Evolutionary conservation across 2,888 invertebrate species (phyloP).

Genomic region (Plagiodera versicolora): DNA sequence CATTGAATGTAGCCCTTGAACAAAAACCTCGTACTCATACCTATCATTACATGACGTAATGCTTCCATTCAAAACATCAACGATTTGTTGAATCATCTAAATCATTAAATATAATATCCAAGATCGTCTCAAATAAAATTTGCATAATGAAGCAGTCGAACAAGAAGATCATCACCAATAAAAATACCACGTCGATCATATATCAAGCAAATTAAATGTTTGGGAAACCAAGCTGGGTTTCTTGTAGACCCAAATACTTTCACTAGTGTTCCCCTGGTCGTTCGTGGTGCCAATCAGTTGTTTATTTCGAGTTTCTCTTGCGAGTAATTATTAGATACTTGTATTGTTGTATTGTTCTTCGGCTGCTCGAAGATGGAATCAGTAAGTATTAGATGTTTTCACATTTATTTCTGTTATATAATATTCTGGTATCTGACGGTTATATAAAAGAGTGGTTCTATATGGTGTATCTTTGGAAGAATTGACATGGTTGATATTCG

Average conservation of each 20-base stretch:
- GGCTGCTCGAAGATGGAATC: conserved; percentile 26
- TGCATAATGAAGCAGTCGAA: conserved; percentile 12
- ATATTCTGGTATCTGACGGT: conserved; percentile 6
- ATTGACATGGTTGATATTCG: background rate
- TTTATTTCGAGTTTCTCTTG: conserved; percentile 20
- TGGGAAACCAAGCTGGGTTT: conserved; percentile 16
- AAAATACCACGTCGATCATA: background rate
- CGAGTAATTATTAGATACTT: conserved; percentile 17
- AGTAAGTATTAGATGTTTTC: conserved; percentile 25
- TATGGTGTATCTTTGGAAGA: too few species aligned
- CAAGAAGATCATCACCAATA: conserved; percentile 1
- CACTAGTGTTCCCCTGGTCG: conserved; percentile 27
- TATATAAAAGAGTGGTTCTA: conserved; percentile 12
- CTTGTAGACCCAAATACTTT: conserved; percentile 21
- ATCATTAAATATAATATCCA: conserved; percentile 4
- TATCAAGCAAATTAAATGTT: conserved; percentile 5
- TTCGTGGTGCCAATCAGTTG: conserved; percentile 23
- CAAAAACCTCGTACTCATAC: background rate
- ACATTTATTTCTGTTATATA: conserved; percentile 13
- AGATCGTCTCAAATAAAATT: conserved; percentile 9
- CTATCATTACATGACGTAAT: conserved; percentile 17
- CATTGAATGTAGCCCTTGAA: too few species aligned
- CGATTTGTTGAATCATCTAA: conserved; percentile 5
- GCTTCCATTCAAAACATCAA: conserved; percentile 6
- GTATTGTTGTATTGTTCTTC: conserved; percentile 17